Evolutionary conservation across 2,888 invertebrate genomes (phyloP), one percentile per base, ranked within the genome.

Genomic region (Macrophya annulata): DNA sequence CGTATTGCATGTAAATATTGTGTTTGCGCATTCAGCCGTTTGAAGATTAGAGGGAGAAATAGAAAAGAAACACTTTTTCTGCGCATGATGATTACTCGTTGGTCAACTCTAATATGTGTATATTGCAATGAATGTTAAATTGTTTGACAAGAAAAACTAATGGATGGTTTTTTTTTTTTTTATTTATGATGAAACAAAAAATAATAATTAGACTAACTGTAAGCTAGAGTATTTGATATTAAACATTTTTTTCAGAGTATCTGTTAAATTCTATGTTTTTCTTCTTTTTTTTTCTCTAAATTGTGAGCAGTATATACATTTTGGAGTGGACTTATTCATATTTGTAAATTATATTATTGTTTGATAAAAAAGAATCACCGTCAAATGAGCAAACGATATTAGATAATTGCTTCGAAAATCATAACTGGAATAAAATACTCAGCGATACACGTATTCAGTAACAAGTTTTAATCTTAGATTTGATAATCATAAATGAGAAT

Each of bases 41-140:
- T 55, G 55, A 55, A n/a, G 8, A 55, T 55, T 15, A 25, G 8
- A 71, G n/a, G 37, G 15, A 71, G 40, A 40, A 6, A 17, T 17
- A 71, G 37, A 72, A 40, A n/a, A 15, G 15, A 51, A 76, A 76
- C 76, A 25, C 76, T 48, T 76, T 76, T 76, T 76, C 76, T 76
- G 21, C 45, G 21, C 21, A 51, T 45, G 76, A 76, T 48, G 45
- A 76, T 76, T 25, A 43, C 45, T 74, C 74, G 45, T 43, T 48
- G 76, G 15, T 45, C 48, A 48, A 51, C 76, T 76, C 45, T 76
- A 76, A 15, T 76, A n/a, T 76, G 45, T 76, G 48, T 76, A 51
- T 31, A 76, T 76, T 76, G 25, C 48, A 15, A 76, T 51, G 43
- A 68, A 68, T 68, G 68, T 31, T 1, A 25, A 68, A 71, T 71